phyloP scores from a whole-genome alignment of 2,797 vertebrate genomes.

The Clamator glandarius region DNA sequence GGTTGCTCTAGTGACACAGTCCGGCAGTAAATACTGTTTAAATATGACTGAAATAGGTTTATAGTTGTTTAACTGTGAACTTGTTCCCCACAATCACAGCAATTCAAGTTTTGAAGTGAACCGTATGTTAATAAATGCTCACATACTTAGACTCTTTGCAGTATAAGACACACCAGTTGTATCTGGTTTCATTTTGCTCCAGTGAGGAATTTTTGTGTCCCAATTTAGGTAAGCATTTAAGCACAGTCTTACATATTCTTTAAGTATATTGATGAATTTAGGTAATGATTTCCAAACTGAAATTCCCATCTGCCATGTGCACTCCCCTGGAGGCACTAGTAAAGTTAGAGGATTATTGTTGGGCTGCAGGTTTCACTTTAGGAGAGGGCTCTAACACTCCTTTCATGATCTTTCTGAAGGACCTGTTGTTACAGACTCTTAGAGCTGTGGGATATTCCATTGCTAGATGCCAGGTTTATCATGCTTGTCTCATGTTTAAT shows the following conservation, averaged over 20 bases:
- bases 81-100: background rate
- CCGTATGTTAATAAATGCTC: constrained; percentile 13
- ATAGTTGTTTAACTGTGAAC: background rate
- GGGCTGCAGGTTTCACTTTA: background rate
- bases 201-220: background rate
- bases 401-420: accelerated
- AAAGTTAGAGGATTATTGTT: background rate
- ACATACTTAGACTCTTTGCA: background rate
- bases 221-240: background rate
- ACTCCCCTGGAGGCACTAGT: background rate
- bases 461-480: background rate
- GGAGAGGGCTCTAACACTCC: background rate
- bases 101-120: constrained; percentile 10
- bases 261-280: background rate
- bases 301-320: background rate
- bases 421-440: background rate
- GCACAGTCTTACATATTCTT: background rate
- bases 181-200: background rate
- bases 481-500: background rate
- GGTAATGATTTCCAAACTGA: background rate
- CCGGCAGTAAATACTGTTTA: background rate
- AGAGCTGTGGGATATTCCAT: background rate
- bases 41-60: background rate
- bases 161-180: background rate
- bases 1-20: background rate